Base-by-base conservation (phyloP, 2,113 vertebrate species). In the Ceyx melanurus region DNA sequence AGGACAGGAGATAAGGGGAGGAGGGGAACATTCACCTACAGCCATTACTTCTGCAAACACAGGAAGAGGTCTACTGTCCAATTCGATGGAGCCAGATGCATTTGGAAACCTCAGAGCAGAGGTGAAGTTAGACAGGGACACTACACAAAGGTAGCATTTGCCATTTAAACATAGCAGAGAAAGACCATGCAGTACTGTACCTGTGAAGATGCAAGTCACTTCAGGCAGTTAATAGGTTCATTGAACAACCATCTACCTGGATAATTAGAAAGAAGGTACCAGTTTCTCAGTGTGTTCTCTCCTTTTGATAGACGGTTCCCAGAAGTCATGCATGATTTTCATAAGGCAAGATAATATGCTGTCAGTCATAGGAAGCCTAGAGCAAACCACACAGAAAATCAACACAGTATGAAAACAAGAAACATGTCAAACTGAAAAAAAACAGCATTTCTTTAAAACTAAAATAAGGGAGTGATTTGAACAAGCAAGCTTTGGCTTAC, bases 311-410 rank as follows among this genome's bases (percentile, higher is more conserved):
- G 70, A 68, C 1, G 5, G 58, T 33, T 93, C 77, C 86, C 35
- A 86, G 58, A 94, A 93, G 66, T 40, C 82, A 82, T 22, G 21
- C 29, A 26, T 81, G 40, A 68, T 92, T 90, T 94, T 90, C 57
- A 26, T 53, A 83, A 86, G 82, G 72, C 2, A 6, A 84, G 65
- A 75, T 94, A 92, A 93, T 56, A 81, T 74, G 57, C 65, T 93
- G 80, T 58, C 90, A 78, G 73, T 57, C 2, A 2, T 37, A 65
- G 82, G 57, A 92, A 90, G 60, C 42, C 73, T 93, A 45, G 48
- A 88, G 57, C 71, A 61, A 94, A 86, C 65, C 65, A 88, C 42
- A 88, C 40, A 88, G 64, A 86, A 93, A 95, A 86, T 86, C 70
- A 91, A 65, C 35, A 40, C 1, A 0, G n/a, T 74, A 48, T 93